Base-by-base conservation (phyloP, 2,888 invertebrate species). In the Macrophya alboannulata region DNA sequence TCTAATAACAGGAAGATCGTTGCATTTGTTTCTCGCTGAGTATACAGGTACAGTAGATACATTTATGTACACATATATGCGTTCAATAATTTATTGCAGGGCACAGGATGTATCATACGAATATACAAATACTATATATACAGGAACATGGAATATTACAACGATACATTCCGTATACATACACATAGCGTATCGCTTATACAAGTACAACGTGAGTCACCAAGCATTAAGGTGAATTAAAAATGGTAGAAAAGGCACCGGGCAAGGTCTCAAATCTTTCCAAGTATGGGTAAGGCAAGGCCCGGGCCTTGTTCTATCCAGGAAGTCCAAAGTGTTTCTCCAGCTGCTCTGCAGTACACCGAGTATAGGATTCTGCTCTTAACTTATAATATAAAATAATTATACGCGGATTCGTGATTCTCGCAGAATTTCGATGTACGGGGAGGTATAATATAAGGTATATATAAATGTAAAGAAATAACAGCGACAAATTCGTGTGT, bases 211-310 rank as follows among this genome's bases (percentile, higher is more conserved):
- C 59, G 43, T 81, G 81, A 81, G 81, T 81, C 81, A 81, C 43
- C 51, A 31, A 3, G 62, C 81, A 81, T 62, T 81, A 81, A 81
- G 51, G 68, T 48, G 87, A 85, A 86, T 76, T 87, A 85, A 87
- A 87, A 87, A 87, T 86, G 86, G 86, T 87, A 88, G 88, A 86
- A 89, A 88, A 87, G 89, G 87, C 90, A 89, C 89, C 90, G 90
- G 89, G 88, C 89, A 92, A 91, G 89, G 90, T 89, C 88, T 88
- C 88, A 87, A 89, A 90, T 89, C 88, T 88, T 89, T 88, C 88
- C 89, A 87, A 85, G 85, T 89, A 88, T 85, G 87, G 89, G 88
- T 87, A 87, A 90, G 88, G 89, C 88, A 89, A 92, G 89, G 90
- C 88, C 89, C 87, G 85, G 62, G 85, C 88, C 87, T 88, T 88